Percentiles rank a stretch among this genome's conserved stretches.
These are phyloP conservation scores for Nerophis lumbriciformis DNA, from an alignment of 2,113 vertebrate species.

Conservation along the genomic window DNA sequence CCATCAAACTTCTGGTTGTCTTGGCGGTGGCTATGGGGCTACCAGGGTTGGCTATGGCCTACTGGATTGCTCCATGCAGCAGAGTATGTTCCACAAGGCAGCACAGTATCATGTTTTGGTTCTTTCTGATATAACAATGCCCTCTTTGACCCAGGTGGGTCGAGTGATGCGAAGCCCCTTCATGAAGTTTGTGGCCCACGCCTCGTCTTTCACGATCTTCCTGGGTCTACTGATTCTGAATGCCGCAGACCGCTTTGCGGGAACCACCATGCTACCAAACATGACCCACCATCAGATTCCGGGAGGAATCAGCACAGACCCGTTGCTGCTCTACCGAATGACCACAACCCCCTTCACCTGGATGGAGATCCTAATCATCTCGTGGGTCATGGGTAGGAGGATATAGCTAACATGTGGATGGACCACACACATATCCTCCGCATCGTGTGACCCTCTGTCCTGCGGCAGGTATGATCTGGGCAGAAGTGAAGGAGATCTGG, in stretches of 20 bases:
- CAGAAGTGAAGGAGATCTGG: slow-evolving; percentile 99
- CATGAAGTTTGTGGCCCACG: slow-evolving; percentile 98
- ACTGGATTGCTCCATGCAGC: slow-evolving; percentile 94
- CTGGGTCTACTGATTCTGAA: slow-evolving; percentile 94
- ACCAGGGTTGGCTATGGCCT: slow-evolving; percentile 86
- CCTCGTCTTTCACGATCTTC: slow-evolving; percentile 96
- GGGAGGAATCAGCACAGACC: slow-evolving; percentile 18
- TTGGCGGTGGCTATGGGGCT: slow-evolving; percentile 85
- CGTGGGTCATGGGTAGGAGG: slow-evolving; percentile 90
- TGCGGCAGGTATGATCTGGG: slow-evolving; percentile 93
- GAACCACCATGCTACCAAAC: slow-evolving; percentile 85
- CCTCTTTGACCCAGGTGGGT: slow-evolving; percentile 76
- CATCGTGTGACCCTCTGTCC: background rate
- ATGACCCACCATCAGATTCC: slow-evolving; percentile 81
- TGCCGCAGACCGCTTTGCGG: slow-evolving; percentile 92
- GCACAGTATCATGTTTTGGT: background rate
- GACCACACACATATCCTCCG: background rate
- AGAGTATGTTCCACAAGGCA: slow-evolving; percentile 70
- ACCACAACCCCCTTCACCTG: slow-evolving; percentile 94
- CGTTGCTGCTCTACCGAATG: slow-evolving; percentile 82
- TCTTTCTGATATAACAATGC: slow-evolving; percentile 9
- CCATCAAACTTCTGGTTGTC: slow-evolving; percentile 89
- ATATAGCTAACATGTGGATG: background rate
- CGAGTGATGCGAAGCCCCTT: slow-evolving; percentile 94
- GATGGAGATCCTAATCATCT: slow-evolving; percentile 98